These are phyloP conservation scores for Limanda limanda DNA, from an alignment of 2,113 vertebrate genomes.

Conservation along the genomic window DNA sequence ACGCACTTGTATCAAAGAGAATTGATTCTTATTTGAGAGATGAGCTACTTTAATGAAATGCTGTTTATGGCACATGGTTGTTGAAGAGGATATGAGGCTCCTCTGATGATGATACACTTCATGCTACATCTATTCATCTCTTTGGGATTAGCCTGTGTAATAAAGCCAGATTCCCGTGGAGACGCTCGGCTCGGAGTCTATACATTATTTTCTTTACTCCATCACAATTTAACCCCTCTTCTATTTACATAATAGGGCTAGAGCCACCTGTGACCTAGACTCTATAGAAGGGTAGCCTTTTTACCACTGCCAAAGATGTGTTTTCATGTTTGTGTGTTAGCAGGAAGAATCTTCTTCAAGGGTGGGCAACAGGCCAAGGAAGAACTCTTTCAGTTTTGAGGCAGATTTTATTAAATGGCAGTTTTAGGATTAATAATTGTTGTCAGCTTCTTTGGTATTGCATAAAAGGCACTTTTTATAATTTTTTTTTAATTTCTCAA, in stretches of 20 bases:
- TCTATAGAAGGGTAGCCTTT: too few species aligned
- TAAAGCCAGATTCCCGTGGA: slow-evolving; percentile 35
- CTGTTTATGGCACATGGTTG: slow-evolving; percentile 30
- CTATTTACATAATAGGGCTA: background rate
- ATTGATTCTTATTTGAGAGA: slow-evolving; percentile 41
- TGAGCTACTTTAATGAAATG: slow-evolving; percentile 54
- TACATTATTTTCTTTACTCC: slow-evolving; percentile 34
- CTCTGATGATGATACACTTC: slow-evolving; percentile 45
- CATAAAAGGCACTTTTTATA: too few species aligned
- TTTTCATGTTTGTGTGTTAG: too few species aligned
- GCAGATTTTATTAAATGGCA: too few species aligned
- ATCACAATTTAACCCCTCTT: background rate
- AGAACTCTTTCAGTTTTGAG: too few species aligned
- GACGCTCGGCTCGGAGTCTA: slow-evolving; percentile 16
- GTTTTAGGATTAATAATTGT: too few species aligned
- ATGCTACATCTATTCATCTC: slow-evolving; percentile 32
- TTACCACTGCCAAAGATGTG: too few species aligned
- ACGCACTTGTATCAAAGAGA: slow-evolving; percentile 33
- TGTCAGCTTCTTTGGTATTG: too few species aligned
- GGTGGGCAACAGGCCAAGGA: too few species aligned
- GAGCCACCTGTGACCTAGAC: background rate
- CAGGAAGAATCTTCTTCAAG: too few species aligned
- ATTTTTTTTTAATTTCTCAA: too few species aligned
- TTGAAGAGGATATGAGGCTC: slow-evolving; percentile 38
- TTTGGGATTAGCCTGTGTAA: slow-evolving; percentile 22